These are phyloP conservation scores for Choristoneura rosaceana DNA, from an alignment of 2,888 invertebrate genomes.

Conservation along the genomic window DNA sequence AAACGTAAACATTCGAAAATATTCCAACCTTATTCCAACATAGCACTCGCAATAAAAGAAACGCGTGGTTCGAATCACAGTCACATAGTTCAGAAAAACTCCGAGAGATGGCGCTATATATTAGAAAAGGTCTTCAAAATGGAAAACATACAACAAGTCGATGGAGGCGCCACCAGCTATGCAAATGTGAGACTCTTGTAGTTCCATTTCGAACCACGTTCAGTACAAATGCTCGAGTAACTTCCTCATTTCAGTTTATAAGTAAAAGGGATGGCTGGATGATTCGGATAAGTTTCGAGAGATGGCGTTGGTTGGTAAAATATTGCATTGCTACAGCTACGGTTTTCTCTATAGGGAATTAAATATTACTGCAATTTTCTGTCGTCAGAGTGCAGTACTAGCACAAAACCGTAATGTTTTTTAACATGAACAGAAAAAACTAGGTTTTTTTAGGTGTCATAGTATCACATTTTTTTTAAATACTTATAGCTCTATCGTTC, in stretches of 20 bases:
- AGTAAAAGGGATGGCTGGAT: neutral
- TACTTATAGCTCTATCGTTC: too few species aligned
- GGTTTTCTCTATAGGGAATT: neutral
- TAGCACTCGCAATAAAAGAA: too few species aligned
- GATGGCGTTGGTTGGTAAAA: neutral
- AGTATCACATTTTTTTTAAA: too few species aligned
- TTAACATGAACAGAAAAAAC: too few species aligned
- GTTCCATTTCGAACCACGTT: neutral
- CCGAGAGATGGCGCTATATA: slow-evolving; percentile 18
- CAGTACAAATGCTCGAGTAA: neutral
- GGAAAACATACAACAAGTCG: neutral
- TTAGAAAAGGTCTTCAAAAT: too few species aligned
- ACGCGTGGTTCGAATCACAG: neutral
- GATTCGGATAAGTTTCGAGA: neutral
- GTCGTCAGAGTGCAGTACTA: too few species aligned
- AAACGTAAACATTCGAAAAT: too few species aligned
- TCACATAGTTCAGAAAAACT: neutral
- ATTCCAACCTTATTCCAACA: too few species aligned
- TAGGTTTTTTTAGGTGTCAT: too few species aligned
- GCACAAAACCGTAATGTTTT: too few species aligned
- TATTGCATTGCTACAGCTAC: neutral
- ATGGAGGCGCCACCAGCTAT: neutral
- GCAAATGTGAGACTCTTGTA: neutral
- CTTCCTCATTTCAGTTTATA: neutral
- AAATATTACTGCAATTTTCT: too few species aligned